Conservation (phyloP, 2,888 invertebrate species). For the Pristionchus fissidentatus region DNA sequence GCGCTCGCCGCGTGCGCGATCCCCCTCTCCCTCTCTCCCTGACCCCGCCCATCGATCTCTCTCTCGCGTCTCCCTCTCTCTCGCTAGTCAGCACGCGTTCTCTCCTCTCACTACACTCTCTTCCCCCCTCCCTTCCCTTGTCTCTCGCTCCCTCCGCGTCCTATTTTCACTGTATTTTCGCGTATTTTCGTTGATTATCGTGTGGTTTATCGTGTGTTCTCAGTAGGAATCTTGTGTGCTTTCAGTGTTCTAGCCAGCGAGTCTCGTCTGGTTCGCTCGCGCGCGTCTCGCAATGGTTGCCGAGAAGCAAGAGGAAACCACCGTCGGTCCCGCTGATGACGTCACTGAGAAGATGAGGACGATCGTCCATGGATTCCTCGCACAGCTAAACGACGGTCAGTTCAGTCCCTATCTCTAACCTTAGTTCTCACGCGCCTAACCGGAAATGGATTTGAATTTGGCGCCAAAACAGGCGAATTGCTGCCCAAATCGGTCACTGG, state of each 20-base stretch:
- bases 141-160: background rate
- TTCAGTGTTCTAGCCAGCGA: background rate
- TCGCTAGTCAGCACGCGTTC: background rate
- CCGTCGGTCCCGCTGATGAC: background rate
- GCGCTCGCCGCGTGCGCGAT: background rate
- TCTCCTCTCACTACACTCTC: background rate
- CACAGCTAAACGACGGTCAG: background rate
- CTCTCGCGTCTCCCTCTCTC: background rate
- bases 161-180: background rate
- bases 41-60: background rate
- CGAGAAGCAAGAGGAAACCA: background rate
- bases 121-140: background rate
- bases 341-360: background rate
- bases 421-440: no score
- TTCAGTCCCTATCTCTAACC: background rate
- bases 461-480: background rate
- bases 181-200: background rate
- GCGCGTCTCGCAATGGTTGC: slow-evolving; percentile 3
- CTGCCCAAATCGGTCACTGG: background rate
- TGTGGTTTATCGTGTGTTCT: background rate
- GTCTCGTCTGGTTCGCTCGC: background rate
- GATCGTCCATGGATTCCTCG: background rate
- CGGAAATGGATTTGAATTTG: background rate
- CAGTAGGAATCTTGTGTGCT: background rate
- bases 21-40: background rate